Percentiles rank a stretch among this genome's conserved stretches.
Conservation (phyloP, 1,140 invertebrate species). For the Orussus abietinus region DNA sequence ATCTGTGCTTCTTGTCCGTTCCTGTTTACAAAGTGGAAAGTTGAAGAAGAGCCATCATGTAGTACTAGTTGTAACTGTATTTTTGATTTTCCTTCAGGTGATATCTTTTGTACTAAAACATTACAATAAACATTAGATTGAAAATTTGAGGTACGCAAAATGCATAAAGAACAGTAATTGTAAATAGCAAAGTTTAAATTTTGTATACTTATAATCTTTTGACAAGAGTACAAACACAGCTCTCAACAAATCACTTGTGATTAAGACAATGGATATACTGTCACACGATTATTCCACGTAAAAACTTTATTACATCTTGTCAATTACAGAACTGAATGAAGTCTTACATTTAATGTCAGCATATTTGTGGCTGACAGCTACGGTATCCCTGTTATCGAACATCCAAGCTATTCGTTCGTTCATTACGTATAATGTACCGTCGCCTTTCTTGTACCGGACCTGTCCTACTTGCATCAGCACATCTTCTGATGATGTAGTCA, state of each 20-base stretch:
- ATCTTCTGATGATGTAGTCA: constrained; percentile 87
- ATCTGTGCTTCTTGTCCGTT: constrained; percentile 77
- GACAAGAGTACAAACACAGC: too few species aligned
- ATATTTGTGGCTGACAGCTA: constrained; percentile 89
- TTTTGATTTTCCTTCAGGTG: constrained; percentile 95
- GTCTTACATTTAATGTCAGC: constrained; percentile 91
- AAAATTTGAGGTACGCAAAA: too few species aligned
- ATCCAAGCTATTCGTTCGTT: constrained; percentile 94
- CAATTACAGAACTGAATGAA: too few species aligned
- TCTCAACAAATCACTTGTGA: not conserved
- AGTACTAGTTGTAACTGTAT: constrained; percentile 98
- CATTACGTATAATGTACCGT: constrained; percentile 95
- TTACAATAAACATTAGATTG: constrained; percentile 6
- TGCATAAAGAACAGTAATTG: too few species aligned
- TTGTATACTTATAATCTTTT: constrained; percentile 5
- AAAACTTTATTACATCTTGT: constrained; percentile 17
- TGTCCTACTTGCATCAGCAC: constrained; percentile 87
- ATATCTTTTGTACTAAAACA: constrained; percentile 92
- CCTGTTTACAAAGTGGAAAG: constrained; percentile 96
- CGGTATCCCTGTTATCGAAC: constrained; percentile 85
- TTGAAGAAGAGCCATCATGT: constrained; percentile 89
- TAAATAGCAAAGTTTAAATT: constrained; percentile 1
- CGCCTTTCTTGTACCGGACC: constrained; percentile 93
- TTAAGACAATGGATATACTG: not conserved
- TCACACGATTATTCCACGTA: constrained; percentile 10